Percentiles rank a stretch among this genome's conserved stretches.
These are phyloP conservation scores for Oscarella lobularis DNA, from an alignment of 37 sponge, comb jelly and placozoan genomes.

Conservation along the genomic window DNA sequence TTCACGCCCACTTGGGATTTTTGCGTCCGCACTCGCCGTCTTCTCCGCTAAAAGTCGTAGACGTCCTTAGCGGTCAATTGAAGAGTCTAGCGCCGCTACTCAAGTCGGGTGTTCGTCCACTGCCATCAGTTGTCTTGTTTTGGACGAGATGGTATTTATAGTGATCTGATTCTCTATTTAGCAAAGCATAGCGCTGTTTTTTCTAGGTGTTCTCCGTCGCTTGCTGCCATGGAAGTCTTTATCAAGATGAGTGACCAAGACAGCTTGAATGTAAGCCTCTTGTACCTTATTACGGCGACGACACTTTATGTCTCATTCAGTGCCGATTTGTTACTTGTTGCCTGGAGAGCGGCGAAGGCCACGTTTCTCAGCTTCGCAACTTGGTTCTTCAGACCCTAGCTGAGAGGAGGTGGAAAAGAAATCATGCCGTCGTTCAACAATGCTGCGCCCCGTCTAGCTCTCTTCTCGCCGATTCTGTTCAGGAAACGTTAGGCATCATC, in stretches of 20 bases:
- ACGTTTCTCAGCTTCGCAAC: background rate
- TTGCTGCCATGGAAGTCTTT: background rate
- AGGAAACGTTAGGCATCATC: background rate
- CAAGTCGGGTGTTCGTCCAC: background rate
- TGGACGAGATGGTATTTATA: background rate
- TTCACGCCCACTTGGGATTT: background rate
- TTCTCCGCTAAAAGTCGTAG: background rate
- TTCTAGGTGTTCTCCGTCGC: background rate
- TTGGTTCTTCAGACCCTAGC: background rate
- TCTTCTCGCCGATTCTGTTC: background rate
- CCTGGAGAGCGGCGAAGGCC: background rate
- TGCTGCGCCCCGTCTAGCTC: background rate
- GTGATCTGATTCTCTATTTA: background rate
- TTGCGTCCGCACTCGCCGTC: background rate
- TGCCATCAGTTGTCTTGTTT: background rate
- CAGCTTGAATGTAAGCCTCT: background rate
- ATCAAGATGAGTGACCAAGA: background rate
- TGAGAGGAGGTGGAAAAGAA: background rate
- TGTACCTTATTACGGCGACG: background rate
- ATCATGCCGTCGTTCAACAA: background rate
- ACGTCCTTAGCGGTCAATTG: background rate
- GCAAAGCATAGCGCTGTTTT: no score
- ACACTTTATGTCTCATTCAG: background rate
- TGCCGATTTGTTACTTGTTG: background rate
- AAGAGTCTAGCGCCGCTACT: background rate